Percentiles rank a stretch among this genome's conserved stretches.
These are phyloP conservation scores for Ameiurus melas DNA, from an alignment of 2,113 vertebrate species.

Conservation along the genomic window DNA sequence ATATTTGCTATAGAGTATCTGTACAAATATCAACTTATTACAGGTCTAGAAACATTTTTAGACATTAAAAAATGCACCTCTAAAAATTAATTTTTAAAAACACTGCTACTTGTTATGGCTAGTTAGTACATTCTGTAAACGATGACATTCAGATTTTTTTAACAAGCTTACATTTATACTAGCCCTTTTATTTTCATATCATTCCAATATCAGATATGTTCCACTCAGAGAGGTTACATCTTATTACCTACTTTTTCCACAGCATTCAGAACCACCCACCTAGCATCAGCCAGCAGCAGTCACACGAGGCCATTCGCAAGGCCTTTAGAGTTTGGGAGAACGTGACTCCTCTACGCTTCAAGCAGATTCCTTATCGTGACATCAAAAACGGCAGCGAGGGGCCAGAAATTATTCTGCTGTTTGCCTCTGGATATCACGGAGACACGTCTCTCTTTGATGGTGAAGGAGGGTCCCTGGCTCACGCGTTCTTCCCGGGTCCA, in stretches of 20 bases:
- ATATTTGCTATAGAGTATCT: background rate
- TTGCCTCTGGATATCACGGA: conserved; percentile 93
- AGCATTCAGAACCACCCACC: conserved; percentile 89
- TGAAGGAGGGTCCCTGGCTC: conserved; percentile 89
- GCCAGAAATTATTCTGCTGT: conserved; percentile 91
- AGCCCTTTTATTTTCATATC: background rate
- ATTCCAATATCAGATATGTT: background rate
- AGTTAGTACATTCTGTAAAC: background rate
- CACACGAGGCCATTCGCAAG: conserved; percentile 74
- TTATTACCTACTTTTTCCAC: background rate
- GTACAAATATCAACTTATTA: background rate
- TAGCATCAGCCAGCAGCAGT: conserved; percentile 79
- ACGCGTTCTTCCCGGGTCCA: conserved; percentile 92
- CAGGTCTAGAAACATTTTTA: background rate
- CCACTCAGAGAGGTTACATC: background rate
- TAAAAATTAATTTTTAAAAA: background rate
- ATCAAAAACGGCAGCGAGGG: conserved; percentile 77
- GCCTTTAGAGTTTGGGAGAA: conserved; percentile 87
- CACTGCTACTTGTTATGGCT: background rate
- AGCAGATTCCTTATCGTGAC: conserved; percentile 80
- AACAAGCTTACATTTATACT: background rate
- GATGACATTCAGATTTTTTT: background rate
- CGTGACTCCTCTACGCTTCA: conserved; percentile 84
- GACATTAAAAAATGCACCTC: background rate
- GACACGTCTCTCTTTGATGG: conserved; percentile 97